phyloP scores from a whole-genome alignment of 2,113 vertebrate genomes.

The Mixornis gularis region DNA sequence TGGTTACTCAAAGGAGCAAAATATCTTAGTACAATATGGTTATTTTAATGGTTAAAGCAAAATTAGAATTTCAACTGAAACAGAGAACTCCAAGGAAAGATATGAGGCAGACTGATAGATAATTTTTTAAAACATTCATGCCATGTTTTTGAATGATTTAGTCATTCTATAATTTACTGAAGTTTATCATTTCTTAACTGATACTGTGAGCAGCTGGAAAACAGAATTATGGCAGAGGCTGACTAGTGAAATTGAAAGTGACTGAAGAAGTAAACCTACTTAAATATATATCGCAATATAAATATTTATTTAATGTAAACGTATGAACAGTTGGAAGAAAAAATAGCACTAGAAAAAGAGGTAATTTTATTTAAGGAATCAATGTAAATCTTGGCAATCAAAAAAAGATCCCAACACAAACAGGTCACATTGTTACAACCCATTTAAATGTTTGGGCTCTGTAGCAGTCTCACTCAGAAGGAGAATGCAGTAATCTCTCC shows the following conservation, averaged over 20 bases:
- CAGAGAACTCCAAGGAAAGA: not conserved
- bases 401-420: not conserved
- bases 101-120: not conserved
- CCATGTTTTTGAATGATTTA: not conserved
- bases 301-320: not conserved
- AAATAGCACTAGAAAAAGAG: not conserved
- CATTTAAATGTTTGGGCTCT: not conserved
- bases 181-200: not conserved
- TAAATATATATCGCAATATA: not conserved
- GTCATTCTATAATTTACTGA: not conserved
- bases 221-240: not conserved
- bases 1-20: not conserved
- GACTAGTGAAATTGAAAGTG: not conserved
- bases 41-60: not conserved
- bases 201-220: not conserved
- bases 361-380: not conserved
- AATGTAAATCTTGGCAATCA: not conserved
- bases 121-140: not conserved
- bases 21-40: not conserved
- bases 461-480: not conserved
- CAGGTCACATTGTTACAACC: not conserved
- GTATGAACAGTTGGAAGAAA: not conserved
- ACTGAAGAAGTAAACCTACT: not conserved
- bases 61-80: not conserved
- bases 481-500: not conserved